Base-by-base conservation (phyloP, 1,140 invertebrate species). In the Bombus impatiens region DNA sequence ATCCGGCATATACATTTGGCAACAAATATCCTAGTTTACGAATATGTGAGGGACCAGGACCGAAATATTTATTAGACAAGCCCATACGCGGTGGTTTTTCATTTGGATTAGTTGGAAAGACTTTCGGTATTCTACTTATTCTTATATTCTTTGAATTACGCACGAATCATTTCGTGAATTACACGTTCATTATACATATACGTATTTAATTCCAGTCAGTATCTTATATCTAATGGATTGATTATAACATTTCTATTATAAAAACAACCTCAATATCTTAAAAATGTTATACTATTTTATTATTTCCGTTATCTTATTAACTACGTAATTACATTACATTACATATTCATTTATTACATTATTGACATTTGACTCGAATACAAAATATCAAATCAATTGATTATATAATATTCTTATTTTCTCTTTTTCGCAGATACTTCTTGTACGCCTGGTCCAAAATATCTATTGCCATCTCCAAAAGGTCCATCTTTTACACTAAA, bases 1-100 rank as follows among this genome's bases (percentile, higher is more conserved):
- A 93, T 82, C 95, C 95, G 35, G 94, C 94, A 1, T 95, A 92
- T 78, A 87, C 94, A 1, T 91, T 95, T 22, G 89, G 90, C 12
- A 12, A 28, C 2, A 87, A 78, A 76, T 75, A 65, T 18, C 18
- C 18, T 0, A 8, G 32, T 35, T 32, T 67, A 3, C 28, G 53
- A 5, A 1, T n/a, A n/a, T 77, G 85, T 47, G 12, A 42, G 53
- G 82, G 90, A 44, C 94, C 94, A 68, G 94, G 95, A 42, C 95
- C 95, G 70, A 91, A 90, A 25, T 94, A 95, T 77, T 70, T 78
- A 22, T 62, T 89, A 4, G 12, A 82, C 13, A 62, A 81, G n/a
- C 87, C 86, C 0, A 84, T 72, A 78, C 79, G 25, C 0, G 74
- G 74, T 42, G 93, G 90, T 47, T 93, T 91, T 53, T 87, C 91